Evolutionary conservation across 92 coral and sea anemone species (phyloP), one percentile per base, ranked within the genome.

Genomic region (Zoanthus sociatus): DNA sequence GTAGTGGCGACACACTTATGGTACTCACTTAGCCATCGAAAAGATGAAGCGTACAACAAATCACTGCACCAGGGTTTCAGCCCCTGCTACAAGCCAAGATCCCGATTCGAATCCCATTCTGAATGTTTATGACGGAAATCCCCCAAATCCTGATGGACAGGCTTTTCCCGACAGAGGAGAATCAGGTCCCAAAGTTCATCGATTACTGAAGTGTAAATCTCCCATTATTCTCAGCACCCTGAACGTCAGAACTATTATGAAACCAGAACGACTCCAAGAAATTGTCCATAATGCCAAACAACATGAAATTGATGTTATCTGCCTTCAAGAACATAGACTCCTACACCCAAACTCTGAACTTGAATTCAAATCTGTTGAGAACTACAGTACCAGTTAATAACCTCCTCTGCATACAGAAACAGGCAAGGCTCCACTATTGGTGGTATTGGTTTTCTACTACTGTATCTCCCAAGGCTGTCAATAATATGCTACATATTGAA

Each of bases 401-500:
- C 86, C 6, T 55, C 73, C 37, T 81, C 86, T 9, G 86, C 86
- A 33, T 73, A 81, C 33, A 81, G 61, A 53, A 70, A 66, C 71
- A 66, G 56, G 51, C 71, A 81, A 66, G 61, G 61, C 73, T 63
- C 86, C 58, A 21, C 86, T 16, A 33, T 81, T 16, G 61, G 86
- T 61, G 86, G 86, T 81, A 74, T 81, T 56, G 86, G 56, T 7
- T 50, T 50, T 50, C 55, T 50, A 7, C 55, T 50, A n/a, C n/a
- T n/a, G n/a, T n/a, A 50, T 50, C 55, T 7, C 55, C 55, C 12
- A 50, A 50, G 55, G 55, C 55, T 7, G 9, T 7, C 55, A 50
- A 50, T 7, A 11, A 7, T 50, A 7, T 7, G 10, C 55, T 7
- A 1, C 12, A 7, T 11, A 50, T 50, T 50, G 55, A 50, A 11